Percentiles rank a stretch among this genome's conserved stretches.
phyloP scores from a whole-genome alignment of 1,140 invertebrate species.

The Hormaphis cornu region DNA sequence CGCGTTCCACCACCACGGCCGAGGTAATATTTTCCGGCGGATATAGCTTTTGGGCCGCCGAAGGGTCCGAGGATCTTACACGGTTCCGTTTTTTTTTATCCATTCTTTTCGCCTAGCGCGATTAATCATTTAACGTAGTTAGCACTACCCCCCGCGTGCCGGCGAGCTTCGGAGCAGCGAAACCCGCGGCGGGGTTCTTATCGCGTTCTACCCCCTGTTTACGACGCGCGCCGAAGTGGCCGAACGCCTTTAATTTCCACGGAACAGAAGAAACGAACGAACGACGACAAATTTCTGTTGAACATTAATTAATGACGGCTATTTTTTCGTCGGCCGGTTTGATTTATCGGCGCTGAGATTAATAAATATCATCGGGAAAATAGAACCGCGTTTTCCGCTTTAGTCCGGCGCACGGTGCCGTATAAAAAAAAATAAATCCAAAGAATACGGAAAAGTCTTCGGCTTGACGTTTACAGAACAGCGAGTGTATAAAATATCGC shows the following conservation, averaged over 20 bases:
- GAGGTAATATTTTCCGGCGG: conserved; percentile 32
- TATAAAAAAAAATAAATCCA: neutral
- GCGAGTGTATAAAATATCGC: too few relatives aligned
- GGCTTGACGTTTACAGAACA: too few relatives aligned
- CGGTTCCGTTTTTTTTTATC: neutral
- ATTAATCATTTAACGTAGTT: conserved; percentile 32
- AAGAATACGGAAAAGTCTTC: neutral
- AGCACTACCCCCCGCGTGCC: neutral
- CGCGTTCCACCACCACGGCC: conserved; percentile 27
- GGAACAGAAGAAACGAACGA: conserved; percentile 15
- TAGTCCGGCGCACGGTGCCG: too few relatives aligned
- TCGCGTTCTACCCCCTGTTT: neutral
- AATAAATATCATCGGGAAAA: conserved; percentile 28
- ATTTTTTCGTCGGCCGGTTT: conserved; percentile 9
- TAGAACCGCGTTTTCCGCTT: conserved; percentile 17
- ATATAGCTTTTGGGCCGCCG: conserved; percentile 31
- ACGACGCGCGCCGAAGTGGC: neutral
- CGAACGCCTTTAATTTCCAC: neutral
- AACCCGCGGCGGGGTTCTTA: conserved; percentile 4
- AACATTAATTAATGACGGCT: conserved; percentile 29
- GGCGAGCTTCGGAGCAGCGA: neutral
- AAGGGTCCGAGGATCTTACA: conserved; percentile 30
- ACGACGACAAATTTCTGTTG: conserved; percentile 30
- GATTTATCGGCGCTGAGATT: conserved; percentile 27
- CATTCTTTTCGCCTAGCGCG: conserved; percentile 18